phyloP scores from a whole-genome alignment of 2,797 vertebrate species.

The Percopsis omiscomaycus region DNA sequence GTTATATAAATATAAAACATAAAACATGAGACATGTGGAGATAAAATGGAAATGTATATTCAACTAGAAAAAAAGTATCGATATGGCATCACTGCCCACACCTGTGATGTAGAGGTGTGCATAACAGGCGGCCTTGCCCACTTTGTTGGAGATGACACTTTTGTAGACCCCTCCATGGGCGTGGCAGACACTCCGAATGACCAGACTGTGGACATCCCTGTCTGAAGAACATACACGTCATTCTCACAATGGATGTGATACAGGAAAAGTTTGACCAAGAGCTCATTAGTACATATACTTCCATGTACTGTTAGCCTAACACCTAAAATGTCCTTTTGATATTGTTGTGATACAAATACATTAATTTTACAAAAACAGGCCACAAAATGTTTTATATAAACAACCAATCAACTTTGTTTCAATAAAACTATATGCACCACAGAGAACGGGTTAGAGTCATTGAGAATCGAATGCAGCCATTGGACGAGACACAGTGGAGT shows the following conservation, averaged over 20 bases:
- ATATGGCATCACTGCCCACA: constrained; percentile 48
- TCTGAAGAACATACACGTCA: constrained; percentile 76
- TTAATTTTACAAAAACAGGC: too few relatives aligned
- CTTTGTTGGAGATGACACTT: constrained; percentile 92
- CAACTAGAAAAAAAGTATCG: neutral
- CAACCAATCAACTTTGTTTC: too few relatives aligned
- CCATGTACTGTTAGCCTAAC: neutral
- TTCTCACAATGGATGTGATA: neutral
- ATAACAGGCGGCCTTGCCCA: constrained; percentile 94
- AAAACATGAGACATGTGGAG: neutral
- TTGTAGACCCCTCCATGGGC: constrained; percentile 94
- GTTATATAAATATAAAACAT: neutral
- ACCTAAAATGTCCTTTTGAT: too few relatives aligned
- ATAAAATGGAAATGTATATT: neutral
- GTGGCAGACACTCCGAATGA: constrained; percentile 83
- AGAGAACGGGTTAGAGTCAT: too few relatives aligned
- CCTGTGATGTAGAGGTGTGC: constrained; percentile 94
- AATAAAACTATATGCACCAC: too few relatives aligned
- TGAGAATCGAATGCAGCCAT: too few relatives aligned
- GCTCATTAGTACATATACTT: neutral
- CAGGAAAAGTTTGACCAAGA: constrained; percentile 8
- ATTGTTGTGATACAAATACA: too few relatives aligned
- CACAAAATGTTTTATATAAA: too few relatives aligned
- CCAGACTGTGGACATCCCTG: constrained; percentile 90
- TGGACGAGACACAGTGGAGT: too few relatives aligned